phyloP scores from a whole-genome alignment of 2,797 vertebrate genomes.

The Simalia tracyae region DNA sequence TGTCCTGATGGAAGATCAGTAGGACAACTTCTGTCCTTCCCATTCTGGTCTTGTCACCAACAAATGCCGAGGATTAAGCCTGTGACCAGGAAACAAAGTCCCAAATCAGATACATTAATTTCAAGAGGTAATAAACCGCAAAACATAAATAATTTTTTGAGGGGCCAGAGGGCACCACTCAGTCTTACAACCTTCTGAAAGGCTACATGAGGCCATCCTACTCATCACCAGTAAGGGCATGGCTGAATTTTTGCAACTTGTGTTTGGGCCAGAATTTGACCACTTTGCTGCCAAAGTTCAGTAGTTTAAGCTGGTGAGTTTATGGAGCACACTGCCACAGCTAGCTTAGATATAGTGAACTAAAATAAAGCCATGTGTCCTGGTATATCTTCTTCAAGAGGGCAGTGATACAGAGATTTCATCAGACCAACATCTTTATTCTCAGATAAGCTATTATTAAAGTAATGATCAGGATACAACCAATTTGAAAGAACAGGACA shows the following conservation, averaged over 20 bases:
- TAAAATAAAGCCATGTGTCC: slow-evolving; percentile 29
- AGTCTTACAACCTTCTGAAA: neutral
- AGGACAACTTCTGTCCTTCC: too few relatives aligned
- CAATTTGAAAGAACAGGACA: neutral
- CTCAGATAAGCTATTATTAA: slow-evolving; percentile 16
- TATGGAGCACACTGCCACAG: neutral
- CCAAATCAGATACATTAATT: neutral
- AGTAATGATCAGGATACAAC: neutral
- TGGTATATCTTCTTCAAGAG: neutral
- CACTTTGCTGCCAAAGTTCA: neutral
- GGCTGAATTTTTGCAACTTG: neutral
- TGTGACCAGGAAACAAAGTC: neutral
- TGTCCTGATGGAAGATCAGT: too few relatives aligned
- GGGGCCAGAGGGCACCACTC: neutral
- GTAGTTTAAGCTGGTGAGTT: neutral
- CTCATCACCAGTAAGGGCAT: neutral
- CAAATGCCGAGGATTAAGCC: neutral
- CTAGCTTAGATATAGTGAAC: neutral
- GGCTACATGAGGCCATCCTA: neutral
- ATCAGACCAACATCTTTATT: neutral
- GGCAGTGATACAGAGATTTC: slow-evolving; percentile 3
- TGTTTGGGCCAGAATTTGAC: neutral
- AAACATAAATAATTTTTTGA: neutral
- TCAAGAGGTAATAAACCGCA: neutral
- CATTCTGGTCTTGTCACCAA: neutral